Evolutionary conservation across 2,888 invertebrate genomes (phyloP), one percentile per base, ranked within the genome.

Genomic region (Tolmerus cingulatus): DNA sequence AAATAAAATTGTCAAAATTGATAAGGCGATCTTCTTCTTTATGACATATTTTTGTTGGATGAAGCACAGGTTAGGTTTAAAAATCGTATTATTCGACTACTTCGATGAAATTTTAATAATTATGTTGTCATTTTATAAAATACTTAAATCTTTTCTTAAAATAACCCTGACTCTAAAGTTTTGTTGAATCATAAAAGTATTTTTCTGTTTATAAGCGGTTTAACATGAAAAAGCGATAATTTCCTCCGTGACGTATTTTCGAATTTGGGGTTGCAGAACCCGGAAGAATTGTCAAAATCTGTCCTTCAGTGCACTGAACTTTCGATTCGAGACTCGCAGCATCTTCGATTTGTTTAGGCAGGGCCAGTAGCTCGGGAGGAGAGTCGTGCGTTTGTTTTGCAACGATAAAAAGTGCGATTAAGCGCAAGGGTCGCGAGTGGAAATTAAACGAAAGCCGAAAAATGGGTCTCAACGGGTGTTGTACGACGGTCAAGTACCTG

Each of bases 381-480:
- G 66, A 12, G 23, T 66, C 9, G 27, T 23, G n/a, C 77, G 40
- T 77, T 77, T 77, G 77, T 77, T 77, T 40, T 77, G 37, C n/a
- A 77, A 40, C 77, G 77, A 7, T 34, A 23, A 79, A 46, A 46
- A 46, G 66, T 66, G 66, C 19, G 66, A 66, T 66, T 46, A 46
- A 51, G 4, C 27, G 19, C 9, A 27, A 27, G 16, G 66, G 12
- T 1, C 66, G 66, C 27, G 27, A 27, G 23, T 66, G 66, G 4
- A 66, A 23, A 12, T 23, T 8, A 66, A 23, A 2, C 1, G 19
- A 66, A 27, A 23, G 19, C 12, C 1, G 1, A 12, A 66, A 19
- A 90, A 92, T 92, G 92, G 92, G 92, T 89, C 90, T 92, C 77
- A 91, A 91, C 89, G 92, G 92, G 88, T 92, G 92, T 90, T 92